phyloP scores from a whole-genome alignment of 2,888 invertebrate genomes.

The Electrophaes corylata region DNA sequence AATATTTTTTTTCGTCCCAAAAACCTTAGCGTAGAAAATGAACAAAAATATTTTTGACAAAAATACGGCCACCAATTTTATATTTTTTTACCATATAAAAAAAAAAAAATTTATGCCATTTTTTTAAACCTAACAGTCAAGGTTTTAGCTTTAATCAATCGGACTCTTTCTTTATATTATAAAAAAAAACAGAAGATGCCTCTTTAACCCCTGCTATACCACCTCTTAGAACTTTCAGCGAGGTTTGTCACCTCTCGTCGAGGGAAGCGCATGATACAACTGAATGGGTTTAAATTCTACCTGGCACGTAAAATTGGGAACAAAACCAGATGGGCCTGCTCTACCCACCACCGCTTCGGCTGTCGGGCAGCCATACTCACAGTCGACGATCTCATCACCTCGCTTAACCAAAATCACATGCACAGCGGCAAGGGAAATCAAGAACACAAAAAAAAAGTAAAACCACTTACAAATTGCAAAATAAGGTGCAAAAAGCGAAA shows the following conservation, averaged over 20 bases:
- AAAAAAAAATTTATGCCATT: too few species aligned
- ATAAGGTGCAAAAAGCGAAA: not conserved
- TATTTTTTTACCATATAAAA: too few species aligned
- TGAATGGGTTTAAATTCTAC: conserved; percentile 50
- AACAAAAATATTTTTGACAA: too few species aligned
- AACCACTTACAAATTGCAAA: not conserved
- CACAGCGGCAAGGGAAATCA: conserved; percentile 31
- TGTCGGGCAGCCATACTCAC: conserved; percentile 57
- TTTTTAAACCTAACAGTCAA: too few species aligned
- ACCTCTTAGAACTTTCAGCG: conserved; percentile 34
- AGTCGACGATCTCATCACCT: conserved; percentile 48
- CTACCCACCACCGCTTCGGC: conserved; percentile 54
- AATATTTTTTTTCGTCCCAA: too few species aligned
- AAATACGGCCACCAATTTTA: too few species aligned
- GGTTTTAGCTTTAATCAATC: too few species aligned
- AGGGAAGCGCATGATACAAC: conserved; percentile 44
- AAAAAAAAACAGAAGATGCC: too few species aligned
- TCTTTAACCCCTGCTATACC: not conserved
- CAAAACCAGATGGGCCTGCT: conserved; percentile 56
- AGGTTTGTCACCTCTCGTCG: conserved; percentile 41
- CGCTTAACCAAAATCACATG: conserved; percentile 40
- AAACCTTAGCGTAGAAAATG: too few species aligned
- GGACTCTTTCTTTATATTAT: not conserved
- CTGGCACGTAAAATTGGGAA: conserved; percentile 44
- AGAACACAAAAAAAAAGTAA: not conserved